phyloP scores from a whole-genome alignment of 2,113 vertebrate species.

The Salminus brasiliensis region DNA sequence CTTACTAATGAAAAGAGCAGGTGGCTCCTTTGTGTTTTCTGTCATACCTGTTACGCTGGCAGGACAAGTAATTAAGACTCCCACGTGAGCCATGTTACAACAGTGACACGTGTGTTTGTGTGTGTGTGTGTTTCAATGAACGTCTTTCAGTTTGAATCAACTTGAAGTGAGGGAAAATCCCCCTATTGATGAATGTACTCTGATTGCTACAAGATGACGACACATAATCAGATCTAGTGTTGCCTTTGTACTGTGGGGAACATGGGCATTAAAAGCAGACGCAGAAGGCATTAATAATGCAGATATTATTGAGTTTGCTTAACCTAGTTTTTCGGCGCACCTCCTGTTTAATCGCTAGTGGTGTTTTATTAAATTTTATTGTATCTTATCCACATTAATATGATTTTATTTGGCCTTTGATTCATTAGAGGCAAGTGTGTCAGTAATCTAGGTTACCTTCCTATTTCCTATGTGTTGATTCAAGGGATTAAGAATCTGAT shows the following conservation, averaged over 20 bases:
- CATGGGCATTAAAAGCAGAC: not conserved
- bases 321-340: not conserved
- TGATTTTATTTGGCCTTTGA: not conserved
- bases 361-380: no score
- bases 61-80: conserved; percentile 24
- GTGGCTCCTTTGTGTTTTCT: conserved; percentile 50
- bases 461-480: not conserved
- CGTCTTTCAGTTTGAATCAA: conserved; percentile 5
- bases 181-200: not conserved
- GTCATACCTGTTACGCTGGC: conserved; percentile 13
- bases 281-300: not conserved
- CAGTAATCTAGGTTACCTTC: not conserved
- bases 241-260: not conserved
- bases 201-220: not conserved
- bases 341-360: not conserved
- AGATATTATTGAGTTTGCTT: not conserved
- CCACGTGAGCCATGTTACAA: not conserved
- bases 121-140: not conserved
- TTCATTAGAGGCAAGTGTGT: not conserved
- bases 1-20: conserved; percentile 53
- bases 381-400: not conserved
- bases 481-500: no score
- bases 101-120: not conserved
- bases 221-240: not conserved
- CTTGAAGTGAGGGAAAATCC: not conserved